Evolutionary conservation across 2,888 invertebrate species (phyloP), one percentile per base, ranked within the genome.

Genomic region (Oxyscelio sp.): DNA sequence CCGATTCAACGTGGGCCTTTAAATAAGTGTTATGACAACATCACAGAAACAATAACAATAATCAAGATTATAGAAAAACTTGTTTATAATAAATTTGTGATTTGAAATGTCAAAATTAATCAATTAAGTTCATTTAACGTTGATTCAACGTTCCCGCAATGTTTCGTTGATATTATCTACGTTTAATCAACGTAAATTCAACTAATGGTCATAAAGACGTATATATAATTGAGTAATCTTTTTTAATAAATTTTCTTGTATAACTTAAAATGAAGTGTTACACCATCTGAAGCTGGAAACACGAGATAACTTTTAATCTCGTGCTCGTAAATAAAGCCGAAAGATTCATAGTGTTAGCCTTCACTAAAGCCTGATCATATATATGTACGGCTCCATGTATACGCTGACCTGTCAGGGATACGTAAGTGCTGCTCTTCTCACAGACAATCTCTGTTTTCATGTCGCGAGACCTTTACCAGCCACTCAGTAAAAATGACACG

Each of bases 271-370:
- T n/a, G n/a, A n/a, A n/a, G 54, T 31, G 43, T 43, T 17, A 21
- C 52, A 21, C 31, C 56, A 56, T 54, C 54, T 52, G 31, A 65
- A 65, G 45, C 73, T 31, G 56, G 43, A 65, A 56, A 65, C 43
- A 27, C 80, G 88, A 89, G 89, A 89, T 90, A 91, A 90, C 90
- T 90, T 90, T 90, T 90, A 90, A 89, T 90, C 85, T 87, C 86
- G 9, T 34, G 54, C 65, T 85, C 78, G 78, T 85, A 68, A 61
- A 68, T 68, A 78, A 68, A 85, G 80, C 82, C 85, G 68, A 79
- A 83, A 92, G 91, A 92, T 92, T 92, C 92, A 92, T 92, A 86
- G 88, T 80, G 65, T 65, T 75, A 75, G 85, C 86, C 88, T 89
- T 91, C 90, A 87, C 90, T 90, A 89, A 90, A 89, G 88, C 87